These are phyloP conservation scores for Pithys albifrons DNA, from an alignment of 2,113 vertebrate species.

Conservation along the genomic window DNA sequence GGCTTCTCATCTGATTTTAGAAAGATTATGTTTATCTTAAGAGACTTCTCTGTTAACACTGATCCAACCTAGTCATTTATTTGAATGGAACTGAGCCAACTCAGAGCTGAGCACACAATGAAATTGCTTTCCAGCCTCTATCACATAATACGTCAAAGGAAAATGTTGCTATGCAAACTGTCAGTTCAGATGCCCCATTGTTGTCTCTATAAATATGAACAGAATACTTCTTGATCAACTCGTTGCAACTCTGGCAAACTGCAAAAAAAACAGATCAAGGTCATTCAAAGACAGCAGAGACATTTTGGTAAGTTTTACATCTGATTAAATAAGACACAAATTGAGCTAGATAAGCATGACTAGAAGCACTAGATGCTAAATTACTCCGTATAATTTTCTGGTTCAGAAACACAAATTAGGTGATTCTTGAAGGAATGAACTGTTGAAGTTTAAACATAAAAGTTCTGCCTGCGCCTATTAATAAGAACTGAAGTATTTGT, in stretches of 20 bases:
- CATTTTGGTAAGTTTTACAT: slow-evolving; percentile 1
- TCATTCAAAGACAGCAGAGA: background rate
- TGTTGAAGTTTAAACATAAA: slow-evolving; percentile 45
- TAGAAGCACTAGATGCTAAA: slow-evolving; percentile 34
- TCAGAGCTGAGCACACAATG: background rate
- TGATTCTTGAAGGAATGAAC: background rate
- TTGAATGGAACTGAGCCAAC: background rate
- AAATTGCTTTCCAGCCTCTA: background rate
- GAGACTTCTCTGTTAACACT: background rate
- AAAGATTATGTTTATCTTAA: background rate
- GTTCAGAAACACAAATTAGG: slow-evolving; percentile 47
- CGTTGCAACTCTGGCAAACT: background rate
- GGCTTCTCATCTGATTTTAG: background rate
- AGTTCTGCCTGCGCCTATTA: slow-evolving; percentile 29
- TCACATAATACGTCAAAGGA: background rate
- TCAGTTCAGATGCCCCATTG: background rate
- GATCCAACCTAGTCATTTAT: background rate
- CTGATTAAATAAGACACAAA: slow-evolving; percentile 56
- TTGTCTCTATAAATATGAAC: background rate
- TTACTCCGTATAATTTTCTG: slow-evolving; percentile 28
- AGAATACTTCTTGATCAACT: background rate
- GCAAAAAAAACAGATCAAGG: background rate
- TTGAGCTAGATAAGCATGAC: background rate
- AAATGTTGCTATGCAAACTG: background rate
- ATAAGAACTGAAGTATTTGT: background rate